phyloP scores from a whole-genome alignment of 2,797 vertebrate genomes.

The Oreortyx pictus region DNA sequence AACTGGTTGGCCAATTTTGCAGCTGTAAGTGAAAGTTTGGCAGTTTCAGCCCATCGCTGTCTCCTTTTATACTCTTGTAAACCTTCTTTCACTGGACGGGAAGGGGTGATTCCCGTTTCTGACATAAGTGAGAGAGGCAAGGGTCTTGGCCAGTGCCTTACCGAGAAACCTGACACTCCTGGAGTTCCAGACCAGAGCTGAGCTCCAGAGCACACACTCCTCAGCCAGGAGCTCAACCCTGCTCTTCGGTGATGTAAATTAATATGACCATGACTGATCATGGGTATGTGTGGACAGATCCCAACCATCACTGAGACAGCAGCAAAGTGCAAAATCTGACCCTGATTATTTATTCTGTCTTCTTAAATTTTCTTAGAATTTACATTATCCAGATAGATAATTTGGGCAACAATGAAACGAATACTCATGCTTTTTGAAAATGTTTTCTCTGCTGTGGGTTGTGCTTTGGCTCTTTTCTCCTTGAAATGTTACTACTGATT shows the following conservation, averaged over 20 bases:
- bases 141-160: neutral
- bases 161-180: neutral
- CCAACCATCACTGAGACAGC: neutral
- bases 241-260: neutral
- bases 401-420: neutral
- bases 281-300: neutral
- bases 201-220: neutral
- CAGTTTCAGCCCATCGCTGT: neutral
- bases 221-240: neutral
- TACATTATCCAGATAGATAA: neutral
- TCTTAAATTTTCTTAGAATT: neutral
- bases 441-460: neutral
- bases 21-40: neutral
- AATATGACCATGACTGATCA: neutral
- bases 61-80: neutral
- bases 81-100: no score
- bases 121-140: neutral
- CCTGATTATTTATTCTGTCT: neutral
- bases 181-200: neutral
- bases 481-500: neutral
- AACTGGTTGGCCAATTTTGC: neutral
- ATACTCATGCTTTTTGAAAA: neutral
- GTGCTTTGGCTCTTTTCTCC: neutral
- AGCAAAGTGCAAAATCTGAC: neutral
- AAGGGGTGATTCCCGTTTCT: neutral